Evolutionary conservation across 2,797 vertebrate species (phyloP), one percentile per base, ranked within the genome.

Genomic region (Falco rusticolus): DNA sequence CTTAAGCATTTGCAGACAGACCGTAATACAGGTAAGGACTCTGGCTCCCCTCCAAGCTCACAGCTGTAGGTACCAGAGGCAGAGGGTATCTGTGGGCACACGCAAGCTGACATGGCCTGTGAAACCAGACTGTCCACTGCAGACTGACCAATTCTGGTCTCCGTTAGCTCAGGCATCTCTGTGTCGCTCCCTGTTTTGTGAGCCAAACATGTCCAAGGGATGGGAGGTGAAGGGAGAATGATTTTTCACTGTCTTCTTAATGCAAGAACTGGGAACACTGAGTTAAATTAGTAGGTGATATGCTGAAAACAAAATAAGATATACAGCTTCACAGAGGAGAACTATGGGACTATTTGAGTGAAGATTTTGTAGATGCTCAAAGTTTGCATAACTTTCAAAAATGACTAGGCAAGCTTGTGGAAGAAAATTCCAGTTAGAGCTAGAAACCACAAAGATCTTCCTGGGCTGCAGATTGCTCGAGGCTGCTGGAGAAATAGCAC

Each of bases 201-300:
- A 96, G 89, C 93, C 86, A 92, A 66, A 79, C 89, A 77, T 93
- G 92, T 95, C 63, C 89, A 76, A 70, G 75, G 77, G 78, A 96
- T 94, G 48, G 81, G 78, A 96, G 87, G 81, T 93, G 92, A 96
- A 84, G 68, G 82, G 47, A 93, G 84, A 48, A 95, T 70, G 77
- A 96, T 95, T 96, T 92, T 97, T 97, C 95, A 94, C 60, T 93
- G 95, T 95, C 94, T 94, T 83, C 90, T 97, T 90, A 96, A 93
- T 90, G 66, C 95, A 83, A 64, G 68, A 77, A 24, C 74, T 33
- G 68, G 64, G 75, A 94, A 79, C 84, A 83, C 84, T 0, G 0
- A 85, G 86, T 90, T 93, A 96, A 93, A 97, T 96, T 94, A 92
- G 81, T 48, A 90, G 81, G 71, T 74, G 90, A 92, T 83, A 92